phyloP scores from a whole-genome alignment of 2,113 vertebrate genomes.

The Anoura caudifer region DNA sequence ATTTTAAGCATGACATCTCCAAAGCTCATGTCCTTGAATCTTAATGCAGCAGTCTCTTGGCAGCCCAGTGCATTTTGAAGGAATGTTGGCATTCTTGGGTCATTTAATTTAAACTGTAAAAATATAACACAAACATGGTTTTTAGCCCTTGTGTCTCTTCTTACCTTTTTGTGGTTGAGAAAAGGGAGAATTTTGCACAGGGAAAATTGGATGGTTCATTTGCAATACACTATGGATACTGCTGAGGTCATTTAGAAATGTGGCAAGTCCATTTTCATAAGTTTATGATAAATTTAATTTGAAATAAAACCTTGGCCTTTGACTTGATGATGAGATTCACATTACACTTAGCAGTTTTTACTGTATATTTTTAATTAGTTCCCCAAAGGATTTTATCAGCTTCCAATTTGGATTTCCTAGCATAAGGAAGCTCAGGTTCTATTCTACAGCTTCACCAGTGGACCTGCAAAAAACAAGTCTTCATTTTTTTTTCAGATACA shows the following conservation, averaged over 20 bases:
- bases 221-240: not conserved
- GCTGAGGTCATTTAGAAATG: not conserved
- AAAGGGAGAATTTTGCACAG: not conserved
- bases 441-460: not conserved
- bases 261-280: constrained; percentile 32
- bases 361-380: not conserved
- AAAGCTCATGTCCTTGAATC: constrained; percentile 19
- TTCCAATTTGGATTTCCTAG: not conserved
- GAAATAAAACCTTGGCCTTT: constrained; percentile 35
- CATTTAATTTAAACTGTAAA: constrained; percentile 20
- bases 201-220: not conserved
- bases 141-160: not conserved
- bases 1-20: not conserved
- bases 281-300: constrained; percentile 31
- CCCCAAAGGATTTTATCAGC: not conserved
- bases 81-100: not conserved
- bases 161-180: not conserved
- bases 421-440: not conserved
- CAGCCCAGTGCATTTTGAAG: not conserved
- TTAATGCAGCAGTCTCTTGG: not conserved
- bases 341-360: constrained; percentile 18
- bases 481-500: not conserved
- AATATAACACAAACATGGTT: constrained; percentile 1
- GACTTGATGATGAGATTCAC: not conserved
- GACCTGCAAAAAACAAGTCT: not conserved